phyloP scores from a whole-genome alignment of 2,113 vertebrate species.

The Conger conger region DNA sequence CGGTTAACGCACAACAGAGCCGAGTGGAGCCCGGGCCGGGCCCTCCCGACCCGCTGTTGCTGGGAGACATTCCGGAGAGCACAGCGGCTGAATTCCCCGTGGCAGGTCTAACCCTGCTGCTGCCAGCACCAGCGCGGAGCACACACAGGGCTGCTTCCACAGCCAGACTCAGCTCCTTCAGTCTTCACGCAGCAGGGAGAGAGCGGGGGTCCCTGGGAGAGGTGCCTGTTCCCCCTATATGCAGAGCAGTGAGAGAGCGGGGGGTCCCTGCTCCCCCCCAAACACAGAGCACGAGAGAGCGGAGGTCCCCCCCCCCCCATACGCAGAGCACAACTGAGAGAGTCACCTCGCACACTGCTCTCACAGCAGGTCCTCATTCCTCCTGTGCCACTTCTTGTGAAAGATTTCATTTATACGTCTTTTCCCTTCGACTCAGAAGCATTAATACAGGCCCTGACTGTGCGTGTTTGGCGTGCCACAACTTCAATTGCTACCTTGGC shows the following conservation, averaged over 20 bases:
- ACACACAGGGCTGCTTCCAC: neutral
- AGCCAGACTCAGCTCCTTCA: neutral
- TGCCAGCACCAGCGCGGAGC: neutral
- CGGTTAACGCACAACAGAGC: neutral
- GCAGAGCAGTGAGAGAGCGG: no score
- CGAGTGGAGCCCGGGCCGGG: neutral
- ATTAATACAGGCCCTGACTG: neutral
- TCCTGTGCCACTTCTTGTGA: neutral
- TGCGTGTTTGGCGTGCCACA: neutral
- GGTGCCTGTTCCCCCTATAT: no score
- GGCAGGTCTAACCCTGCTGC: neutral
- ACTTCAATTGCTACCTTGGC: constrained; percentile 14
- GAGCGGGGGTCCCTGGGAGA: no score
- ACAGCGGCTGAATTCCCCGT: neutral
- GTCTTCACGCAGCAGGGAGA: neutral
- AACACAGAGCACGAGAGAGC: neutral
- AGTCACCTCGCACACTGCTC: neutral
- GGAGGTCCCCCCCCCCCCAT: neutral
- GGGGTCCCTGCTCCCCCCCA: no score
- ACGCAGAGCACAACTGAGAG: neutral
- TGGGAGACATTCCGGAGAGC: neutral
- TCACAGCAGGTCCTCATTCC: constrained; percentile 8
- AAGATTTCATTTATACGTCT: neutral
- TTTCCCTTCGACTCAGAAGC: neutral
- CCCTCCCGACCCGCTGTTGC: neutral